Evolutionary conservation across 2,113 vertebrate genomes (phyloP).

Genomic region (Cervus canadensis): DNA sequence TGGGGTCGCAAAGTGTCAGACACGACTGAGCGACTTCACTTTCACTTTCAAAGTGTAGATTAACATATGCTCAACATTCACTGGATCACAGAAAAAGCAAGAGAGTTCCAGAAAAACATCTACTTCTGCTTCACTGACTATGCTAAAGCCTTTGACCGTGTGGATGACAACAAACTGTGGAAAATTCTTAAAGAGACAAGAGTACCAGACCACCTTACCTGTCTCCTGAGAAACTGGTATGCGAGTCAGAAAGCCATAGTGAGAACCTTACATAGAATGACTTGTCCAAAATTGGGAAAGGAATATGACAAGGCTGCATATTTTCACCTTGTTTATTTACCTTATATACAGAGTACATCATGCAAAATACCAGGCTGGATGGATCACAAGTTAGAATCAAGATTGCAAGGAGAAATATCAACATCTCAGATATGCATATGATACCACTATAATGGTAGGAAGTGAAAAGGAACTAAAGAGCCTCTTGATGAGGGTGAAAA

Average conservation of each 20-base stretch:
- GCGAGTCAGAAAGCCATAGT: background rate
- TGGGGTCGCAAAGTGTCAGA: too few relatives aligned
- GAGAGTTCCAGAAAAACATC: background rate
- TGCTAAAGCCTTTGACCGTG: background rate
- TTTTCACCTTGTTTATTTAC: background rate
- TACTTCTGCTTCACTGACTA: background rate
- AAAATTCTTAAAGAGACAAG: background rate
- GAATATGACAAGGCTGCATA: background rate
- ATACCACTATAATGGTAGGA: background rate
- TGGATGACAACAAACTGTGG: background rate
- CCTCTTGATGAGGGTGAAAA: background rate
- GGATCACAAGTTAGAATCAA: background rate
- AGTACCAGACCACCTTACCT: background rate
- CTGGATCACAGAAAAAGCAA: background rate
- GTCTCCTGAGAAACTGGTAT: background rate
- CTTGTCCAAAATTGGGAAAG: background rate
- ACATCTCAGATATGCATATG: background rate
- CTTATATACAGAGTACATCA: background rate
- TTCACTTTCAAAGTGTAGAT: background rate
- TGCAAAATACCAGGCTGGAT: background rate
- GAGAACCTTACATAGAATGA: background rate
- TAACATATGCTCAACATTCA: background rate
- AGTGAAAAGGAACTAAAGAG: background rate
- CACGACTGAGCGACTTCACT: too few relatives aligned
- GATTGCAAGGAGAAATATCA: background rate